Percentiles rank a stretch among this genome's conserved stretches.
Evolutionary conservation across 2,888 invertebrate species (phyloP).

Genomic region (Hydrotaea cyrtoneurina): DNA sequence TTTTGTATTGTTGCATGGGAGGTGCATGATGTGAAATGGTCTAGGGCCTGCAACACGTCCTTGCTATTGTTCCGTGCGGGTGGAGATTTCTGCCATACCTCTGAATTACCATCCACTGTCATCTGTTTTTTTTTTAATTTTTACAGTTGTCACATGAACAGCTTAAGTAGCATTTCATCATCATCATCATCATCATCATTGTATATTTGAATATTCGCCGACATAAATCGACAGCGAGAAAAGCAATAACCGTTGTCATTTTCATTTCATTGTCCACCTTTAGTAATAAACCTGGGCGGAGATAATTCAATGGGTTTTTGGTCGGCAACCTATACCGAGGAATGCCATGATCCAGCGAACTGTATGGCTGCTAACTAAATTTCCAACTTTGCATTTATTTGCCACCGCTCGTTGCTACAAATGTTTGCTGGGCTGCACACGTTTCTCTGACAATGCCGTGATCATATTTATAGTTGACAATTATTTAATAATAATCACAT

Average conservation of each 20-base stretch:
- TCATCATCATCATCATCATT: constrained; percentile 28
- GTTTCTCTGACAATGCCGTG: constrained; percentile 41
- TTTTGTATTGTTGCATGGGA: background rate
- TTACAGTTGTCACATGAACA: constrained; percentile 58
- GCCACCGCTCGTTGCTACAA: too few species aligned
- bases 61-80: constrained; percentile 29
- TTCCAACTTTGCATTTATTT: too few species aligned
- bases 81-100: background rate
- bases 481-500: constrained; percentile 65
- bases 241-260: constrained; percentile 41
- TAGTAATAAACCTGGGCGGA: too few species aligned
- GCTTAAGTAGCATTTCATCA: constrained; percentile 61
- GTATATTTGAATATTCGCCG: constrained; percentile 17
- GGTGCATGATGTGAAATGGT: background rate
- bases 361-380: too few species aligned
- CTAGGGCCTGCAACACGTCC: constrained; percentile 1
- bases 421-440: constrained; percentile 3
- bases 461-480: constrained; percentile 62
- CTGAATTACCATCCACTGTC: background rate
- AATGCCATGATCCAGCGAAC: too few species aligned
- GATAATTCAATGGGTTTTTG: too few species aligned
- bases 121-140: constrained; percentile 48
- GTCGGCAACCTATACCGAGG: too few species aligned
- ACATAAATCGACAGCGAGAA: background rate
- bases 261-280: background rate